Conservation (phyloP, 2,888 invertebrate genomes). For the Hypomecis punctinalis region DNA sequence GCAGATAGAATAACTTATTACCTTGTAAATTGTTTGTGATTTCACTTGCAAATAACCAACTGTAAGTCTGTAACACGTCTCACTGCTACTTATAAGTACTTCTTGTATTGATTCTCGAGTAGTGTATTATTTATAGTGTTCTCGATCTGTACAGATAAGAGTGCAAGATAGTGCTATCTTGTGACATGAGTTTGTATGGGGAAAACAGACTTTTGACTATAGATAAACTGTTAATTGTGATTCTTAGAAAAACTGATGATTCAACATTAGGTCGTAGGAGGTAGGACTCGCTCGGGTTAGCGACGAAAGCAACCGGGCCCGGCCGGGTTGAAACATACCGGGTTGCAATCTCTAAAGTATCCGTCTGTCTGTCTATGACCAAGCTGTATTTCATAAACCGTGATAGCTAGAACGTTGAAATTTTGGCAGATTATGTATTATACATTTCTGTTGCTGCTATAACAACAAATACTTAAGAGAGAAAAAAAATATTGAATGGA, state of each 20-base stretch:
- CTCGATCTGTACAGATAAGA: constrained; percentile 5
- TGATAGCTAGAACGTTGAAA: too few species aligned
- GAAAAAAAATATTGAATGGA: too few species aligned
- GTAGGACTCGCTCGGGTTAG: too few species aligned
- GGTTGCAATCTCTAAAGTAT: too few species aligned
- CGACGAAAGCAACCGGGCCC: too few species aligned
- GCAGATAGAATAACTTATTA: neutral
- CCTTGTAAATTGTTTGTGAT: constrained; percentile 1
- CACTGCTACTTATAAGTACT: constrained; percentile 1
- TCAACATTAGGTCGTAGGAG: too few species aligned
- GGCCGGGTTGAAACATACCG: too few species aligned
- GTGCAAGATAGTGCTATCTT: constrained; percentile 5
- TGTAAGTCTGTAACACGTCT: constrained; percentile 5
- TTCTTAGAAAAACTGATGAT: constrained; percentile 1
- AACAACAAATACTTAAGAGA: too few species aligned
- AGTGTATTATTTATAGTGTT: constrained; percentile 13
- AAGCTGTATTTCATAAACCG: too few species aligned
- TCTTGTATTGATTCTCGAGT: neutral
- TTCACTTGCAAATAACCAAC: constrained; percentile 8
- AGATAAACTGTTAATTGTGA: neutral
- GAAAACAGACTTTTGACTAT: constrained; percentile 2
- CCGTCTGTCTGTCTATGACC: too few species aligned
- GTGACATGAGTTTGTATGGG: neutral
- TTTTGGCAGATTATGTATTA: too few species aligned
- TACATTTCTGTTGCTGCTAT: too few species aligned